Base-by-base conservation (phyloP, 2,888 invertebrate species). In the Polymixis lichenea region DNA sequence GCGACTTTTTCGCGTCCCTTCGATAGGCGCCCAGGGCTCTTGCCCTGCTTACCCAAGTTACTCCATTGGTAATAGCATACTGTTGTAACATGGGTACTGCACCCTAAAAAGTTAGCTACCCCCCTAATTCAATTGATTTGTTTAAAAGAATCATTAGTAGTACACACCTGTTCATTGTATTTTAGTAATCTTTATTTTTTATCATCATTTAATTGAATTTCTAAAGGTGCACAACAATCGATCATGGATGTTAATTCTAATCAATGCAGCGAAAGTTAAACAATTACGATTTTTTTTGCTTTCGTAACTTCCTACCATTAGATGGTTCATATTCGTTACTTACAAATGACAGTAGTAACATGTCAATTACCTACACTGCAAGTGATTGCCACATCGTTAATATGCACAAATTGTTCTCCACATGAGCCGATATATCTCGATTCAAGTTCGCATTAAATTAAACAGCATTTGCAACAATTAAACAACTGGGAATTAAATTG, bases 401-500 rank as follows among this genome's bases (percentile, higher is more conserved):
- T 55, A 71, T 68, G 49, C 46, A 60, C n/a, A 61, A 43, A 60
- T 71, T 53, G 46, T 13, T 19, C n/a, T 56, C 43, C 25, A 22
- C 19, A n/a, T 25, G 38, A 61, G 43, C 49, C 8, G 55, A 78
- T 62, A 72, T 60, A 19, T 61, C 15, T 53, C n/a, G 17, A 55
- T 58, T 28, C 0, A 65, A n/a, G 25, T 73, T 58, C 17, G 22
- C 49, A 56, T 70, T 53, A 13, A 25, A 51, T 51, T 17, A 15
- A 62, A 55, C 38, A 46, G 25, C 32, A 43, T 32, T 46, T 60
- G 51, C 17, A 66, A 74, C 28, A 60, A 43, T 78, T 82, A 84
- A 68, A 60, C 49, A 75, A 77, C 53, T 75, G 70, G 68, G 61
- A 80, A 77, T 28, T 80, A 70, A 74, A 73, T 78, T 69, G 32